Evolutionary conservation across 2,113 vertebrate species (phyloP), one percentile per base, ranked within the genome.

Genomic region (Corythoichthys intestinalis): DNA sequence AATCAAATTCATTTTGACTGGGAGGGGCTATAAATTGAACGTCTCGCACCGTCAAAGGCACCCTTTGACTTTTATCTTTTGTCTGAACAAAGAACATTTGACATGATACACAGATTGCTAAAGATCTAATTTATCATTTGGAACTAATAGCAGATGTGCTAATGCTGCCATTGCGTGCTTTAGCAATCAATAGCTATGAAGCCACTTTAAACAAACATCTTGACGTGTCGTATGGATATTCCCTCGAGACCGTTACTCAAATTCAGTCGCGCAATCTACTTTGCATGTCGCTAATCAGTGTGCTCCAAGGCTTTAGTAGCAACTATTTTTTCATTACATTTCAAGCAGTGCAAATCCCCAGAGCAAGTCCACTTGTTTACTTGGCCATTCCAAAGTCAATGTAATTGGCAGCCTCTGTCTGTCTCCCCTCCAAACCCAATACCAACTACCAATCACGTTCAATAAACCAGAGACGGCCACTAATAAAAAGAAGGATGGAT

Each of bases 401-500:
- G 75, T 86, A 87, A 88, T 86, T 88, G 85, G 78, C 47, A 13
- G 49, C 54, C 64, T 61, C 52, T 78, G 69, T 76, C 77, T 77
- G 70, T 50, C n/a, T 34, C 48, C 28, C 53, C 28, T 71, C 44
- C 17, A 52, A 12, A 6, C 20, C 70, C 53, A 60, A 73, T 53
- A 57, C 58, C 34, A 58, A 67, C 69, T 71, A 72, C 86, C 85
- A 89, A 87, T 89, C 70, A 70, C 67, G 20, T 71, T 49, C 44
- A 35, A 60, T 76, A 73, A 61, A 70, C 66, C 66, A 54, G 67
- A 73, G 75, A 53, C 70, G 68, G 75, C 70, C 86, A 68, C 70
- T 82, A 83, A 86, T 86, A 80, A 78, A 77, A 59, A 79, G 61
- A 74, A 10, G 69, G 76, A 81, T 76, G 75, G 86, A 88, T 76